Percentiles rank a stretch among this genome's conserved stretches.
Conservation (phyloP, 1,140 invertebrate species). For the Saccostrea echinata region DNA sequence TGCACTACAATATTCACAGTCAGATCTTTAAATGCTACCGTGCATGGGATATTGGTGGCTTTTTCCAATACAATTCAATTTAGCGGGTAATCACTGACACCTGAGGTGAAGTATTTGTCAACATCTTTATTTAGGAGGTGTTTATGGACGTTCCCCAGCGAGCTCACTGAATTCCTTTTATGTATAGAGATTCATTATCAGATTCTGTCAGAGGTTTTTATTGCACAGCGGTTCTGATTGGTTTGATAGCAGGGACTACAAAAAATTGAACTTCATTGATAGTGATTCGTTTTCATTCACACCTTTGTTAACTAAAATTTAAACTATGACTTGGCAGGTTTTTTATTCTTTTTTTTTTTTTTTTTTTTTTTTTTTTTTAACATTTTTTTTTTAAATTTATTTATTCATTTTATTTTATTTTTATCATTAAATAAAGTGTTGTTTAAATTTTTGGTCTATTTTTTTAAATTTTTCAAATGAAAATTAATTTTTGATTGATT, state of each 20-base stretch:
- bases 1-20: not conserved
- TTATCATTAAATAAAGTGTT: not conserved
- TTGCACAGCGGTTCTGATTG: not conserved
- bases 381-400: not conserved
- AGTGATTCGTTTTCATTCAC: not conserved
- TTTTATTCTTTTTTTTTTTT: too few species aligned
- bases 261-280: not conserved
- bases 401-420: not conserved
- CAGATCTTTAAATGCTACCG: not conserved
- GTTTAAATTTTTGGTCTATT: not conserved
- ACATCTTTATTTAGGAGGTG: constrained; percentile 22
- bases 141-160: not conserved
- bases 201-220: not conserved
- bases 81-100: constrained; percentile 1
- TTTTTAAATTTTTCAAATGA: not conserved
- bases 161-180: constrained; percentile 12
- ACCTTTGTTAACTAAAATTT: not conserved
- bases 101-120: constrained; percentile 18
- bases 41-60: constrained; percentile 30
- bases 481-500: not conserved
- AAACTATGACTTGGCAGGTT: not conserved
- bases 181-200: not conserved
- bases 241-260: not conserved
- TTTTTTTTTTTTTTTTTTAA: too few species aligned
- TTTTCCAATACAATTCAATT: constrained; percentile 17